phyloP scores from a whole-genome alignment of 2,797 vertebrate species.

The Hafferia zeledoni region DNA sequence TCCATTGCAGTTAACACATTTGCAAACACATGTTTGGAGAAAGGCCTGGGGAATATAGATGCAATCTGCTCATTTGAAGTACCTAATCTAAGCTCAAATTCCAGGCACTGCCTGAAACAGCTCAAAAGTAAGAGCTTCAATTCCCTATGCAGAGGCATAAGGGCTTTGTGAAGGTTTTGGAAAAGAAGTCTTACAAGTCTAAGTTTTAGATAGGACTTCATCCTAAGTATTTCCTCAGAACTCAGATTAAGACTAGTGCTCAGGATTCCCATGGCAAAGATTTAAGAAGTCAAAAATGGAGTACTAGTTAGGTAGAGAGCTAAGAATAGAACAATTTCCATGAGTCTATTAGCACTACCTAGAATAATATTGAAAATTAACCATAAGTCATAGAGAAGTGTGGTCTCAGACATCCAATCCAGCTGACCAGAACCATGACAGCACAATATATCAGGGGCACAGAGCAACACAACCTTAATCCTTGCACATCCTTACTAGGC shows the following conservation, averaged over 20 bases:
- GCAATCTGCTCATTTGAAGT: constrained; percentile 26
- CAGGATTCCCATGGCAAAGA: neutral
- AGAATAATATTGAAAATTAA: neutral
- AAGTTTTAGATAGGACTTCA: neutral
- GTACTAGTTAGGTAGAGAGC: neutral
- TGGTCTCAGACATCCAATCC: neutral
- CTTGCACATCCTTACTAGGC: neutral
- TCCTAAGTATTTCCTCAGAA: neutral
- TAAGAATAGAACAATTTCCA: neutral
- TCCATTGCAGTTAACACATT: constrained; percentile 40
- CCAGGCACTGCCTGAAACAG: neutral
- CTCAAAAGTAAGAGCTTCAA: neutral
- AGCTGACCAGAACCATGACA: neutral
- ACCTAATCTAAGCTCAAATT: constrained; percentile 15
- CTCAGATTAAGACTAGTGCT: neutral
- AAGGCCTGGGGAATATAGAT: neutral
- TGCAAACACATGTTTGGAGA: constrained; percentile 37
- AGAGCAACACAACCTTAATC: neutral
- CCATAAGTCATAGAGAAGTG: neutral
- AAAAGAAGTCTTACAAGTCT: neutral
- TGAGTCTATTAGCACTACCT: neutral
- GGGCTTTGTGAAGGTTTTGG: neutral
- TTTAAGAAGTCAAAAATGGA: neutral
- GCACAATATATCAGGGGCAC: neutral
- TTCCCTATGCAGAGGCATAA: neutral